phyloP scores from a whole-genome alignment of 2,113 vertebrate genomes.

The Chaenogobius annularis region DNA sequence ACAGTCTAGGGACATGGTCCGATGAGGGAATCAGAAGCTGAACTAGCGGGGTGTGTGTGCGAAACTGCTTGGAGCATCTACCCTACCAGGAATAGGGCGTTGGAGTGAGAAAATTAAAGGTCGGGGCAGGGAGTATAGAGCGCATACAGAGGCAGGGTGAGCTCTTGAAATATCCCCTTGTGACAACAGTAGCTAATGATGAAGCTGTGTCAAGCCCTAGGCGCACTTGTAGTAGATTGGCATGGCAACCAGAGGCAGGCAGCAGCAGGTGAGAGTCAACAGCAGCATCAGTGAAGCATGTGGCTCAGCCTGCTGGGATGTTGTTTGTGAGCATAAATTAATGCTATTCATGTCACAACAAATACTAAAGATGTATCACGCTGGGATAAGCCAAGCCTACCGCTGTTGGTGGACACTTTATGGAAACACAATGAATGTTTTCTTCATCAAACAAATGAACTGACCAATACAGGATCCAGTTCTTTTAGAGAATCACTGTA shows the following conservation, averaged over 20 bases:
- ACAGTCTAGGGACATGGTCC: conserved; percentile 59
- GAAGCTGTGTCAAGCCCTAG: conserved; percentile 40
- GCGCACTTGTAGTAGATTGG: conserved; percentile 46
- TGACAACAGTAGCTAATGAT: conserved; percentile 61
- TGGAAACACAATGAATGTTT: neutral
- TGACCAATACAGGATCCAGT: no score
- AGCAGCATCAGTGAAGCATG: conserved; percentile 28
- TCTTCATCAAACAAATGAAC: neutral
- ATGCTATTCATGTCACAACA: conserved; percentile 16
- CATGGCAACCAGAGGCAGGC: conserved; percentile 41
- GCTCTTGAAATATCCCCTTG: conserved; percentile 50
- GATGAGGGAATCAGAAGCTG: conserved; percentile 44
- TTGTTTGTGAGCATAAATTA: conserved; percentile 44
- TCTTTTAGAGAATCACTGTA: no score
- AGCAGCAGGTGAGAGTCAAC: conserved; percentile 41
- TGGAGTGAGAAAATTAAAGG: conserved; percentile 21
- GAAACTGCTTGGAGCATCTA: conserved; percentile 41
- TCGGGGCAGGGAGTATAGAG: conserved; percentile 4
- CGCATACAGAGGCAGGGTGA: conserved; percentile 28
- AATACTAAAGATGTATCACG: conserved; percentile 6
- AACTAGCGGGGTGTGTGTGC: conserved; percentile 19
- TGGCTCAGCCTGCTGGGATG: conserved; percentile 25
- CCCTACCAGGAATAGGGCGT: conserved; percentile 36
- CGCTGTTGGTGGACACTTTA: neutral
- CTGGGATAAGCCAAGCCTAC: neutral